Evolutionary conservation across 2,888 invertebrate species (phyloP), one percentile per base, ranked within the genome.

Genomic region (Apodemia zela): DNA sequence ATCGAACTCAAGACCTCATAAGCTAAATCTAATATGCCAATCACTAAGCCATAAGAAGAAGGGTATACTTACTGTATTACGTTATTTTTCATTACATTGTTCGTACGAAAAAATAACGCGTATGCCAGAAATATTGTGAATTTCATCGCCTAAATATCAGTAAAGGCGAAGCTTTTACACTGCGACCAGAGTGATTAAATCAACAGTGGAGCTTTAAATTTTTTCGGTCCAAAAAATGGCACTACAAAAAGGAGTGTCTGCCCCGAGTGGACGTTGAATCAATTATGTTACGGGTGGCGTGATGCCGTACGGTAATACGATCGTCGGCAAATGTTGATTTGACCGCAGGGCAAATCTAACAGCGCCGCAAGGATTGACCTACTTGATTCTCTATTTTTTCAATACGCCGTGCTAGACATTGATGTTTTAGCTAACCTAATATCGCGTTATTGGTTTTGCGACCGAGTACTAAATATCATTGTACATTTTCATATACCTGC

Each of bases 241-340:
- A 76, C 77, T 76, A 78, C 77, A 85, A 86, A 85, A 86, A 85
- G 83, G 86, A 78, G 80, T 77, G 83, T 75, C 77, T 80, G 73
- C 80, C 80, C 76, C 74, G 76, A 77, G 66, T 79, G 81, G 81
- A 76, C 85, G 83, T 74, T 82, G 85, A 87, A 86, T 86, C 89
- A 88, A 89, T 90, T 90, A 89, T 77, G 84, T 81, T 81, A 81
- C 82, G 83, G 66, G 82, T 84, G 84, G 85, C 81, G 83, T 80
- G 81, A 76, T 72, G 75, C 73, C 78, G 80, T 82, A 71, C 78
- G 80, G 89, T 89, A 91, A 90, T 87, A 88, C 87, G 82, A 90
- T 89, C 87, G 78, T 81, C 78, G 79, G 89, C 77, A 89, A 90
- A 90, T 88, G 90, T 90, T 91, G 89, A 85, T 89, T 86, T 76